Base-by-base conservation (phyloP, 2,888 invertebrate genomes). In the Cynaeus angustus region DNA sequence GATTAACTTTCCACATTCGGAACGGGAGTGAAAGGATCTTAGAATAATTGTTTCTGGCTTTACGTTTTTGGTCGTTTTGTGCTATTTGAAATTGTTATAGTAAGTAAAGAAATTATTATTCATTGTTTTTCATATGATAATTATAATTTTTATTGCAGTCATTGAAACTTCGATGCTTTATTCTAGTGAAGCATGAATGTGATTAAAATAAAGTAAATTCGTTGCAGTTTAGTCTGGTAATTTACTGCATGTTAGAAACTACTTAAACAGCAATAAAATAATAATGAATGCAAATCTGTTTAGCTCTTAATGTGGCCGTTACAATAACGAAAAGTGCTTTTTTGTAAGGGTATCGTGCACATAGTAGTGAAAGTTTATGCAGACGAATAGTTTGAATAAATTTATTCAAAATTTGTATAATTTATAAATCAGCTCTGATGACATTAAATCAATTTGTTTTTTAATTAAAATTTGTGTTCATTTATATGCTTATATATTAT, bases 21-120 rank as follows among this genome's bases (percentile, higher is more conserved):
- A 50, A 26, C 3, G 5, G n/a, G 1, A 1, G 1, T 10, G 28
- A 50, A 50, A 50, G 30, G 28, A 50, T 26, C 30, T 28, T 50
- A 50, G 28, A 50, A 50, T 50, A 28, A 50, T 50, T 50, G 50
- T 50, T 50, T 50, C 5, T 10, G 30, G 50, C 26, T 26, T 28
- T 50, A 26, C 10, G 26, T 30, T 50, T 30, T 46, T 59, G 45
- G 12, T 46, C 28, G 43, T 59, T 59, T 45, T 14, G 26, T 45
- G 45, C 28, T 28, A 7, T 28, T 7, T 28, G 28, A 28, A 28
- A 28, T 28, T 28, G 7, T 28, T 56, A n/a, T n/a, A n/a, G n/a
- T n/a, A n/a, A n/a, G n/a, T n/a, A n/a, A n/a, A n/a, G n/a, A n/a
- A n/a, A n/a, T n/a, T n/a, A n/a, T n/a, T n/a, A n/a, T n/a, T n/a